Conservation (phyloP, 35 echinoderm and acorn worm genomes). For the Hemicentrotus pulcherrimus region DNA sequence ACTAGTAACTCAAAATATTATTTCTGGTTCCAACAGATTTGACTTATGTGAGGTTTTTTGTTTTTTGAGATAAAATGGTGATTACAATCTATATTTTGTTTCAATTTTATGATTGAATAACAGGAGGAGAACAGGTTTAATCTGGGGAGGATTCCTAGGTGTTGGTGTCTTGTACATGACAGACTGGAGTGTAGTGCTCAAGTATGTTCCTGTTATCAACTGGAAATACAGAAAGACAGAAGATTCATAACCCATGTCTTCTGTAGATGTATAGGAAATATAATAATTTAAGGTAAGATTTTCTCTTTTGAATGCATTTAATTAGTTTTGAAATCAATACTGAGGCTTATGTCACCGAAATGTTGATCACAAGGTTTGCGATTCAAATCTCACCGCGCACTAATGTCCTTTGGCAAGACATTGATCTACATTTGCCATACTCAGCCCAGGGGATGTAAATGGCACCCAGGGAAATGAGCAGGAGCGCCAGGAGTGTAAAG, state of each 20-base stretch:
- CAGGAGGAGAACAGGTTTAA: constrained; percentile 46
- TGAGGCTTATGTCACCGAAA: too few relatives aligned
- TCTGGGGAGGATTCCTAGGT: constrained; percentile 43
- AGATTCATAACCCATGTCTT: constrained; percentile 17
- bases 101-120: background rate
- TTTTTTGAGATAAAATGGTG: background rate
- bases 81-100: background rate
- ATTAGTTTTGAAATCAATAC: too few relatives aligned
- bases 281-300: background rate
- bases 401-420: too few relatives aligned
- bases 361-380: too few relatives aligned
- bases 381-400: too few relatives aligned
- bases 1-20: background rate
- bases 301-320: background rate
- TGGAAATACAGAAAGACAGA: constrained; percentile 52
- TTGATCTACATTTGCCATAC: too few relatives aligned
- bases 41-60: background rate
- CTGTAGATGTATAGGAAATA: constrained; percentile 22
- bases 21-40: background rate
- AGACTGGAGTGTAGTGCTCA: constrained; percentile 45
- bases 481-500: too few relatives aligned
- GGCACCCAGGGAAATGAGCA: too few relatives aligned
- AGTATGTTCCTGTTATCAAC: constrained; percentile 44
- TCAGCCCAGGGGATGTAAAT: too few relatives aligned
- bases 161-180: constrained; percentile 38